Conservation (phyloP, 2,888 invertebrate species). For the Polylopha cassiicola region DNA sequence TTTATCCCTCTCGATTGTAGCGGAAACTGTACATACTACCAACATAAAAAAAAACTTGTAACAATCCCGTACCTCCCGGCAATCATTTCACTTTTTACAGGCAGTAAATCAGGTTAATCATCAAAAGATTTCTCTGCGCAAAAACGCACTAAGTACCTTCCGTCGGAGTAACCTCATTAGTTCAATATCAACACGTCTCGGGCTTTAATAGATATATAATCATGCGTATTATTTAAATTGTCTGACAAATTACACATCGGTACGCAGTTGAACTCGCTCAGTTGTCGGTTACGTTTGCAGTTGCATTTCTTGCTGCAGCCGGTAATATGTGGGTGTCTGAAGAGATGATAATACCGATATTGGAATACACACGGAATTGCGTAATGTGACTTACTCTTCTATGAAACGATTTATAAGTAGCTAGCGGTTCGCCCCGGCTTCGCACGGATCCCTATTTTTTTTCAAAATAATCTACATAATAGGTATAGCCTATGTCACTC, state of each 20-base stretch:
- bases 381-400: too few relatives aligned
- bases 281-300: constrained; percentile 66
- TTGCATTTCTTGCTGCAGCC: constrained; percentile 59
- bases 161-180: constrained; percentile 62
- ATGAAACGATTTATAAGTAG: too few relatives aligned
- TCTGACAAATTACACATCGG: constrained; percentile 71
- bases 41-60: too few relatives aligned
- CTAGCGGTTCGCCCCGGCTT: too few relatives aligned
- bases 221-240: constrained; percentile 75
- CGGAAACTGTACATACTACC: too few relatives aligned
- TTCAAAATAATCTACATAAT: too few relatives aligned
- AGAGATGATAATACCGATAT: constrained; percentile 40
- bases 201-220: constrained; percentile 74
- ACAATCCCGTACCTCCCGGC: too few relatives aligned
- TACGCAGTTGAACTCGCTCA: constrained; percentile 63
- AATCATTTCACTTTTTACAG: constrained; percentile 14
- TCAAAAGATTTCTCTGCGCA: constrained; percentile 41
- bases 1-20: too few relatives aligned
- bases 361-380: too few relatives aligned
- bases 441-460: too few relatives aligned
- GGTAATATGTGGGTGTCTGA: constrained; percentile 37
- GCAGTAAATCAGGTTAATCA: constrained; percentile 16
- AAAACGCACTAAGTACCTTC: constrained; percentile 34
- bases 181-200: constrained; percentile 70
- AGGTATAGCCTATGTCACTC: too few relatives aligned